These are phyloP conservation scores for Parus major DNA, from an alignment of 2,113 vertebrate species.

Conservation along the genomic window DNA sequence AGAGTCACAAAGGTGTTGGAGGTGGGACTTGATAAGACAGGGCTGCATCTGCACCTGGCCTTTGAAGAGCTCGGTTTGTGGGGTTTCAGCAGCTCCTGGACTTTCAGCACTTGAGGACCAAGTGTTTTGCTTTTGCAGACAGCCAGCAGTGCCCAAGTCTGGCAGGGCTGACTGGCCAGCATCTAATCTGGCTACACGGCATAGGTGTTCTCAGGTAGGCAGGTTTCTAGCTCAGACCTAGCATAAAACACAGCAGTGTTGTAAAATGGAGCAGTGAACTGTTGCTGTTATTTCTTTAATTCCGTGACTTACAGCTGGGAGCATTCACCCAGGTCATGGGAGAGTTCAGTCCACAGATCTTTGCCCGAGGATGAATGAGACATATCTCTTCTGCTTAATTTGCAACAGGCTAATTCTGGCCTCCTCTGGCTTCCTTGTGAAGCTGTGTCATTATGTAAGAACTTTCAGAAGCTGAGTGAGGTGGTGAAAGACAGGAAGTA, in stretches of 20 bases:
- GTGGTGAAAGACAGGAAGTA: neutral
- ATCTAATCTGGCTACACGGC: accelerated
- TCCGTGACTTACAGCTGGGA: neutral
- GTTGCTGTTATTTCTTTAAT: neutral
- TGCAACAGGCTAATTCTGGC: neutral
- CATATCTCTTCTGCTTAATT: accelerated
- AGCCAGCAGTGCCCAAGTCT: accelerated
- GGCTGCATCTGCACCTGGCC: no score
- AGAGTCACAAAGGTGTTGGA: neutral
- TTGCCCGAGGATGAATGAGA: neutral
- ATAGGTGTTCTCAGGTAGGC: accelerated
- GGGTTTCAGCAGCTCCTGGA: neutral
- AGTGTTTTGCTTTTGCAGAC: neutral
- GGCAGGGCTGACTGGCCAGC: neutral
- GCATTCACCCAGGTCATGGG: neutral
- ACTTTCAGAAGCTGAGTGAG: neutral
- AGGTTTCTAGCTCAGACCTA: neutral
- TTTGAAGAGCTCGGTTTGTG: neutral
- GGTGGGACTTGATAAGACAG: neutral
- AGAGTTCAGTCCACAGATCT: neutral
- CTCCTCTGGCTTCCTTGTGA: neutral
- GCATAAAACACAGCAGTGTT: neutral
- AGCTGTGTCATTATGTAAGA: neutral
- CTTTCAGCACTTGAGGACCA: no score
- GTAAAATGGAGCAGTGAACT: neutral